Evolutionary conservation across 2,888 invertebrate genomes (phyloP).

Genomic region (Choreutis nemorana): DNA sequence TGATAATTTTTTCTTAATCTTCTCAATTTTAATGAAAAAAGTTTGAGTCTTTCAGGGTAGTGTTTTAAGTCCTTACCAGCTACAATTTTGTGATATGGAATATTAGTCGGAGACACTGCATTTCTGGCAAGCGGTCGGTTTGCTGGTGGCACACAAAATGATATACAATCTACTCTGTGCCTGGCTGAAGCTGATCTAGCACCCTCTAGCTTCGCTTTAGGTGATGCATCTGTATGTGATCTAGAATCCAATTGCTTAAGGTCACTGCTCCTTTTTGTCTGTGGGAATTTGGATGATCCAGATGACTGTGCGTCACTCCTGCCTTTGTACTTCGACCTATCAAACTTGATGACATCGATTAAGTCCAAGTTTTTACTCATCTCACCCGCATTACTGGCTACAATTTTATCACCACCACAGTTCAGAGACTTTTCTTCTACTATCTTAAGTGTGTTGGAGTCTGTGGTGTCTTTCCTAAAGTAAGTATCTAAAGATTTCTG

Average conservation of each 20-base stretch:
- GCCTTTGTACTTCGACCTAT: conserved; percentile 18
- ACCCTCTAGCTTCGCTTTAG: conserved; percentile 18
- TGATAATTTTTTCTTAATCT: too few relatives aligned
- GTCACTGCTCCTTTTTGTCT: conserved; percentile 17
- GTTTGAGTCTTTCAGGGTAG: too few relatives aligned
- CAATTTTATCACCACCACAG: conserved; percentile 11
- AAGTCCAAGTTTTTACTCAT: conserved; percentile 46
- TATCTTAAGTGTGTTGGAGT: conserved; percentile 11
- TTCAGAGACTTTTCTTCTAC: conserved; percentile 13
- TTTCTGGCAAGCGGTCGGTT: conserved; percentile 29
- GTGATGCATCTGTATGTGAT: conserved; percentile 23
- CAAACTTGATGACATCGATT: conserved; percentile 29
- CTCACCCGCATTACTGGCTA: conserved; percentile 28
- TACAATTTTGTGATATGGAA: conserved; percentile 49
- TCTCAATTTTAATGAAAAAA: too few relatives aligned
- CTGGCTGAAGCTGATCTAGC: conserved; percentile 29
- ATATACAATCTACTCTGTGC: conserved; percentile 29
- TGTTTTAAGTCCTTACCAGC: conserved; percentile 37
- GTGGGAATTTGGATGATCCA: conserved; percentile 16
- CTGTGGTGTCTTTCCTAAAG: conserved; percentile 24
- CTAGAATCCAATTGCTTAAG: conserved; percentile 22
- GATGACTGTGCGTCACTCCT: conserved; percentile 25
- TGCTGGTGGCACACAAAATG: conserved; percentile 32
- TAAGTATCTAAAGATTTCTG: conserved; percentile 37
- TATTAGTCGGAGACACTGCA: conserved; percentile 18